Percentiles rank a stretch among this genome's conserved stretches.
Conservation (phyloP, 2,113 vertebrate species). For the Prinia subflava region DNA sequence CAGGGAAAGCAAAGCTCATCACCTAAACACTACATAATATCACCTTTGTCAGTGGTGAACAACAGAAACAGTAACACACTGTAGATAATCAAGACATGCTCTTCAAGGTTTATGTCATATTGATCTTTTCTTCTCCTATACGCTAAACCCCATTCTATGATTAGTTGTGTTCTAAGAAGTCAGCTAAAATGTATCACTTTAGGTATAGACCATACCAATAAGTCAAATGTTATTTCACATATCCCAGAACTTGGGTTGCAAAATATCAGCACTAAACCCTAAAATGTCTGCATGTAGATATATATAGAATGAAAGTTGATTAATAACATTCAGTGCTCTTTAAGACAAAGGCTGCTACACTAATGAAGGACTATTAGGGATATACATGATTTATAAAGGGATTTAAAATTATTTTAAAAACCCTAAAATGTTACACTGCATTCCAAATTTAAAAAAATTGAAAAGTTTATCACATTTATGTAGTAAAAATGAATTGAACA, state of each 20-base stretch:
- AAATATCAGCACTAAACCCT: conserved; percentile 31
- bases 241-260: not conserved
- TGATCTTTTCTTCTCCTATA: not conserved
- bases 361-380: not conserved
- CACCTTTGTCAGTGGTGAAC: not conserved
- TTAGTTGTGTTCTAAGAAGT: not conserved
- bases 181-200: conserved; percentile 9
- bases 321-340: not conserved
- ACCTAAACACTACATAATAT: not conserved
- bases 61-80: not conserved
- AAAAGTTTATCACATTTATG: not conserved
- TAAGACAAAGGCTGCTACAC: not conserved
- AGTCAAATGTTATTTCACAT: not conserved
- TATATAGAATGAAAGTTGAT: not conserved
- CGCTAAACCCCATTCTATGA: not conserved
- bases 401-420: not conserved
- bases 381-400: not conserved
- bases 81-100: not conserved
- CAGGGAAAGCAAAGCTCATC: not conserved
- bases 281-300: not conserved
- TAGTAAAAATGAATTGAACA: not conserved
- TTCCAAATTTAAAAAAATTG: not conserved
- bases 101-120: not conserved
- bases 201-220: not conserved
- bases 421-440: not conserved